Conservation (phyloP, 2,797 vertebrate genomes). For the Periophthalmus magnuspinnatus region DNA sequence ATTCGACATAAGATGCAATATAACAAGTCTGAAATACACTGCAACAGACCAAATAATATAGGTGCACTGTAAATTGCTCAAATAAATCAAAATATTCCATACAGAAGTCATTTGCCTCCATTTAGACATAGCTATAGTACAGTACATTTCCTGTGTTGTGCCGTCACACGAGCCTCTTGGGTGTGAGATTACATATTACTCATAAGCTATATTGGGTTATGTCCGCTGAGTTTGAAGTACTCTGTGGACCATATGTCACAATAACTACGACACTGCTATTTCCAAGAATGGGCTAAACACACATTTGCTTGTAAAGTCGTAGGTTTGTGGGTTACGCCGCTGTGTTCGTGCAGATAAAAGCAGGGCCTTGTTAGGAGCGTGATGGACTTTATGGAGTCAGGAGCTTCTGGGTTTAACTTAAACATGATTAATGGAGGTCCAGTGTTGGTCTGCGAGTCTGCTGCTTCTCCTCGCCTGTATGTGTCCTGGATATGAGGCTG, state of each 20-base stretch:
- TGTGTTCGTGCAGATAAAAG: conserved; percentile 3
- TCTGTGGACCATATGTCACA: conserved; percentile 45
- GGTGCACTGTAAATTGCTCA: background rate
- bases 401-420: conserved; percentile 17
- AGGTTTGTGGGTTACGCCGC: background rate
- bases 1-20: background rate
- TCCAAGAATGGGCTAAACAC: background rate
- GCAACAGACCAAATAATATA: background rate
- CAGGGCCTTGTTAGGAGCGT: conserved; percentile 6
- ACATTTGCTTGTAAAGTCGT: conserved; percentile 12
- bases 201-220: conserved; percentile 44
- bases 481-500: conserved; percentile 26
- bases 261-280: conserved; percentile 28
- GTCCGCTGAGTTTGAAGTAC: conserved; percentile 35
- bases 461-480: background rate
- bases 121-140: conserved; percentile 18
- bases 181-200: conserved; percentile 40
- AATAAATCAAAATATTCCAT: background rate
- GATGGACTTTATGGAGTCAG: conserved; percentile 5
- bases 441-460: conserved; percentile 1
- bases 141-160: conserved; percentile 24
- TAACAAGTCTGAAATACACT: background rate
- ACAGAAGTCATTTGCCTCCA: background rate
- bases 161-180: conserved; percentile 27
- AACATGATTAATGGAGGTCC: conserved; percentile 17